Conservation (phyloP, 2,888 invertebrate genomes). For the Leptopilina drosophilae region DNA sequence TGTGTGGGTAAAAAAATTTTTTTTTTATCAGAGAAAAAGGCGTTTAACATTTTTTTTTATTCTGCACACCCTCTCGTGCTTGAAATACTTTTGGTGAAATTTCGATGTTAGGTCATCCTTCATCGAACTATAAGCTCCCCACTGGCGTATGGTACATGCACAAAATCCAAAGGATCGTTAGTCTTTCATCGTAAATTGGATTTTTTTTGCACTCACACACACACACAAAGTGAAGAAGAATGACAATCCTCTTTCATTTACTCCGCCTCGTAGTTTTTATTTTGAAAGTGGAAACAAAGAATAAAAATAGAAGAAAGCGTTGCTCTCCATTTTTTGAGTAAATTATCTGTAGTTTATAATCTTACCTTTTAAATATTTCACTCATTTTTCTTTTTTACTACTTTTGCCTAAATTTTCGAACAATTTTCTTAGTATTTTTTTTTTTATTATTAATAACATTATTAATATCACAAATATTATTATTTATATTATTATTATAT, state of each 20-base stretch:
- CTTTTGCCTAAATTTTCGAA: no score
- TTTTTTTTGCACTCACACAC: conserved; percentile 19
- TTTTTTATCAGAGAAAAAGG: background rate
- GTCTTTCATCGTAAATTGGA: conserved; percentile 26
- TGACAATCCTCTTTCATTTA: conserved; percentile 9
- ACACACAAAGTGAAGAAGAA: background rate
- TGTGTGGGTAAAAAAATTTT: background rate
- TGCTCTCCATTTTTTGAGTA: background rate
- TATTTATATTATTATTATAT: no score
- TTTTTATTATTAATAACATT: no score
- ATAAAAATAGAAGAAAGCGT: background rate
- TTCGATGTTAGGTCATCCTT: conserved; percentile 31
- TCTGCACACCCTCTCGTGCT: background rate
- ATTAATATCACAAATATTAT: no score
- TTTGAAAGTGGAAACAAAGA: background rate
- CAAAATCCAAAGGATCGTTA: conserved; percentile 23
- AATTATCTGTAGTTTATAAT: no score
- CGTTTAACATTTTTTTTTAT: background rate
- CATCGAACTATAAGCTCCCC: conserved; percentile 30
- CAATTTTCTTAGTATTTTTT: no score
- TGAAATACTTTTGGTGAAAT: conserved; percentile 10
- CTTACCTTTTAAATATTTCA: no score
- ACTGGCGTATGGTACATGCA: conserved; percentile 1
- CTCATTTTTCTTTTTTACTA: no score
- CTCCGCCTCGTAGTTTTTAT: background rate